Conservation (phyloP, 1,140 invertebrate species). For the Diorhabda carinulata region DNA sequence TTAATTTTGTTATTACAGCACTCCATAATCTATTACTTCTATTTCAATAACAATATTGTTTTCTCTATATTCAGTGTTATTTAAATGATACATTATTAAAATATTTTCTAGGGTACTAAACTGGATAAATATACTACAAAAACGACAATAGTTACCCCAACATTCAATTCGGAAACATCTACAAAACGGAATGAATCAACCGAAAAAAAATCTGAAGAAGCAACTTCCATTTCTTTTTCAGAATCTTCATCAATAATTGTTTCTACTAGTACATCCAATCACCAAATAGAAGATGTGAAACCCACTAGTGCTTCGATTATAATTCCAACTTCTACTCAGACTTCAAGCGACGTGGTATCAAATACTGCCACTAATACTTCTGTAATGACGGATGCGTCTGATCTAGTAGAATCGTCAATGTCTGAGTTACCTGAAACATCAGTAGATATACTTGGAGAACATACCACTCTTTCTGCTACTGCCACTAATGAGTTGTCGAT, state of each 20-base stretch:
- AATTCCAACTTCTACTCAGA: background rate
- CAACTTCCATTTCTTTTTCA: too few relatives aligned
- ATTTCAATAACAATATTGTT: too few relatives aligned
- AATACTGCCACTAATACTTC: background rate
- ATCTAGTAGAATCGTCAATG: conserved; percentile 36
- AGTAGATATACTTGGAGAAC: conserved; percentile 15
- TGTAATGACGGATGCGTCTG: background rate
- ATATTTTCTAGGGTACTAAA: conserved; percentile 27
- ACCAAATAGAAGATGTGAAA: too few relatives aligned
- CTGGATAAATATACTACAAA: conserved; percentile 36
- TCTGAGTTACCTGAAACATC: conserved; percentile 28
- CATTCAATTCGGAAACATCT: conserved; percentile 22
- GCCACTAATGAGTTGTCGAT: conserved; percentile 26
- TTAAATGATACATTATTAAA: background rate
- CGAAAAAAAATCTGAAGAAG: background rate
- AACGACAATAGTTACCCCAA: conserved; percentile 30
- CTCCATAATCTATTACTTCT: background rate
- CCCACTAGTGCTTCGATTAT: too few relatives aligned
- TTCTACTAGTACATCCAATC: too few relatives aligned
- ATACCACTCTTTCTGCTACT: conserved; percentile 24
- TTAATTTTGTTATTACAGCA: background rate
- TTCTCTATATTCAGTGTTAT: too few relatives aligned
- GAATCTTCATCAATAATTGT: too few relatives aligned
- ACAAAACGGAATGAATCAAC: background rate
- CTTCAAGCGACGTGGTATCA: background rate